Percentiles rank a stretch among this genome's conserved stretches.
Evolutionary conservation across 1,140 invertebrate genomes (phyloP).

Genomic region (Linepithema humile): DNA sequence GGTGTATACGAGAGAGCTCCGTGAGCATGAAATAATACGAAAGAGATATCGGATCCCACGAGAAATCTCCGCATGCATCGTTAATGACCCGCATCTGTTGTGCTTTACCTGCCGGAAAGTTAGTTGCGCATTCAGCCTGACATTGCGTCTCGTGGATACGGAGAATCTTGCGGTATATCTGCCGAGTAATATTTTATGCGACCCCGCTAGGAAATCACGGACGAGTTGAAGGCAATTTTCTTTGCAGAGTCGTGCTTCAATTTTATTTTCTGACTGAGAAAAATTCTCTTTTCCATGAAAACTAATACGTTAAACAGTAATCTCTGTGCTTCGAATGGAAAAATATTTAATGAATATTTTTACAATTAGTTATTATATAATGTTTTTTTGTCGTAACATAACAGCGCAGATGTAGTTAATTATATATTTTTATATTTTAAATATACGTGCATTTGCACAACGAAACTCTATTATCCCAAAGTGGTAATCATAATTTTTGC

Average conservation of each 20-base stretch:
- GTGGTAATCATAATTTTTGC: neutral
- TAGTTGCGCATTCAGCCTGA: constrained; percentile 52
- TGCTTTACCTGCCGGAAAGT: constrained; percentile 51
- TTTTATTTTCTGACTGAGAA: constrained; percentile 27
- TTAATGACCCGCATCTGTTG: constrained; percentile 62
- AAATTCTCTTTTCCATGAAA: constrained; percentile 10
- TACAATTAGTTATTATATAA: neutral
- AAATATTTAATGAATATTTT: neutral
- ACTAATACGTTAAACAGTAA: constrained; percentile 20
- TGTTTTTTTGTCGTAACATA: neutral
- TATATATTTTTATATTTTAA: neutral
- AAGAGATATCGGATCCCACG: constrained; percentile 49
- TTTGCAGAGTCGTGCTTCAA: neutral
- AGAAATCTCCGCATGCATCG: constrained; percentile 65
- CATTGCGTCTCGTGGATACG: constrained; percentile 57
- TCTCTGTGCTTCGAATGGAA: neutral
- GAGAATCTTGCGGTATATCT: constrained; percentile 52
- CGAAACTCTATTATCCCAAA: neutral
- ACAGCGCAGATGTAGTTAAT: neutral
- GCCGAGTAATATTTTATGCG: constrained; percentile 42
- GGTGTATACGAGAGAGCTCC: neutral
- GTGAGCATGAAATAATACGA: constrained; percentile 29
- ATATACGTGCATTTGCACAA: neutral
- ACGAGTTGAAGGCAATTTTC: constrained; percentile 52
- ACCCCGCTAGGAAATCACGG: constrained; percentile 67